Conservation (phyloP, 1,140 invertebrate genomes). For the Spodoptera litura region DNA sequence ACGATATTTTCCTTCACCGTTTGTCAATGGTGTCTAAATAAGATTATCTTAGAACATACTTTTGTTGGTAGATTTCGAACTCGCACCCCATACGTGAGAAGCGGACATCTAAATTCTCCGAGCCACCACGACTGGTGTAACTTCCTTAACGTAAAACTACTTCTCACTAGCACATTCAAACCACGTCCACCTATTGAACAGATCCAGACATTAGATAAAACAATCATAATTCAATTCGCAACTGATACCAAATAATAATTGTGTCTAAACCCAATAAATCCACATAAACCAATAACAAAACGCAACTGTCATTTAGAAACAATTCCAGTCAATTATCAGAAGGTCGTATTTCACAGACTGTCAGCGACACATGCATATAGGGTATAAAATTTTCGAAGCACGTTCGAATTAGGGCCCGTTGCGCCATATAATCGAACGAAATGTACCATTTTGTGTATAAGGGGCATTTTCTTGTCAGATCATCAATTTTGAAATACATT, state of each 20-base stretch:
- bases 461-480: background rate
- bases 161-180: no score
- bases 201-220: no score
- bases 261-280: background rate
- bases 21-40: no score
- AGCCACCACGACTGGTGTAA: no score
- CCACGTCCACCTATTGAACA: no score
- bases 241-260: background rate
- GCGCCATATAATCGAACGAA: constrained; percentile 29
- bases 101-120: no score
- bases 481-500: constrained; percentile 21
- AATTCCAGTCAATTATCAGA: constrained; percentile 16
- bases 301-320: background rate
- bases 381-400: constrained; percentile 35
- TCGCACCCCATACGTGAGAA: no score
- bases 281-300: background rate
- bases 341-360: background rate
- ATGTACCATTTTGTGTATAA: constrained; percentile 8
- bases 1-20: no score
- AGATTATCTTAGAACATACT: no score
- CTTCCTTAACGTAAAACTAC: no score
- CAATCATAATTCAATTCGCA: no score
- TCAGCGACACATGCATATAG: constrained; percentile 22
- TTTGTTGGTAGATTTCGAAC: no score
- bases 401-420: constrained; percentile 17